Base-by-base conservation (phyloP, 2,888 invertebrate genomes). In the Balanococcus diminutus region DNA sequence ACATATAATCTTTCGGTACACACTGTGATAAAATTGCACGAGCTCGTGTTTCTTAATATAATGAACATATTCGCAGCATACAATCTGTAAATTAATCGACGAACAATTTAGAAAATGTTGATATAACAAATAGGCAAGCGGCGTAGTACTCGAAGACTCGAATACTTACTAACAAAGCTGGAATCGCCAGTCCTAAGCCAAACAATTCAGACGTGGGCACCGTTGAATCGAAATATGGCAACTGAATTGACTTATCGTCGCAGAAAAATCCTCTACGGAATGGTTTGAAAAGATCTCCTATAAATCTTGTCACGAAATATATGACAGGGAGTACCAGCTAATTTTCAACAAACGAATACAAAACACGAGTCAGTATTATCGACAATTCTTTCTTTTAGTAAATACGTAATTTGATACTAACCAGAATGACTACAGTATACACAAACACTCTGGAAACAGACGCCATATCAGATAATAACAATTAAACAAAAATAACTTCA, bases 211-310 rank as follows among this genome's bases (percentile, higher is more conserved):
- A 11, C 42, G 42, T 5, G 88, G 95, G 93, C 88, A 97, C 94
- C 0, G 96, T 96, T 11, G 96, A 96, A 0, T 93, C 93, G 88
- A 94, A 93, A 90, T 93, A 96, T 2, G 98, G 98, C 90, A 98
- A 96, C 89, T 92, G 93, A 81, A 99, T 92, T 86, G 96, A 95
- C 89, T 97, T 96, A 91, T 99, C 99, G 90, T 97, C 94, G 91
- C 98, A 98, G 91, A 96, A 98, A 92, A 98, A 98, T 56, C 99
- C 99, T 87, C 98, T 91, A 88, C 94, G 91, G 89, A 93, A 96
- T 0, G 96, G 94, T 84, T 14, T n/a, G 19, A 82, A 22, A 42
- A 82, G 9, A 11, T 22, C 22, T 0, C 92, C 90, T 19, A 94
- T 96, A 92, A 93, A 9, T 46, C 14, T 46, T 46, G 14, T 11